Conservation (phyloP, 2,797 vertebrate species). For the Coendou prehensilis region DNA sequence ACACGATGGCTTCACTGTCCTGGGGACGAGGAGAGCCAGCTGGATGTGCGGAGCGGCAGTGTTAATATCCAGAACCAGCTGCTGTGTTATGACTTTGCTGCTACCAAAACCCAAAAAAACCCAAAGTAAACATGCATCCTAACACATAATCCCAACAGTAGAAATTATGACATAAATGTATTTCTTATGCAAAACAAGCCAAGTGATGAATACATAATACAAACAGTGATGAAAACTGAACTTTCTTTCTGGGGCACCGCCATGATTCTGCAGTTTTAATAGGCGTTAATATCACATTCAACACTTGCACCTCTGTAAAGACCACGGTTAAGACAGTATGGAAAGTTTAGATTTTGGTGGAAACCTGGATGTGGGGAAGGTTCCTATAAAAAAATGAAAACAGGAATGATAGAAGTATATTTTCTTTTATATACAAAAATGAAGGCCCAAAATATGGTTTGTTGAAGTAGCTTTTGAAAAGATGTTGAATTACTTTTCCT, state of each 20-base stretch:
- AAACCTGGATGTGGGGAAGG: constrained; percentile 12
- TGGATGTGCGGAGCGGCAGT: background rate
- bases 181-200: constrained; percentile 47
- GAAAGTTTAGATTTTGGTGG: constrained; percentile 30
- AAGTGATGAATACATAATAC: constrained; percentile 19
- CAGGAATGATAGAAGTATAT: constrained; percentile 70
- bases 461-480: constrained; percentile 64
- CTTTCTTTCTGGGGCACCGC: constrained; percentile 1
- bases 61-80: background rate
- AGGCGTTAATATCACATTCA: background rate
- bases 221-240: constrained; percentile 36
- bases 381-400: constrained; percentile 70
- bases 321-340: background rate
- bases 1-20: background rate
- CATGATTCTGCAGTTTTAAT: constrained; percentile 15
- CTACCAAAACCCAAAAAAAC: background rate
- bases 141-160: background rate
- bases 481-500: constrained; percentile 65
- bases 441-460: constrained; percentile 69
- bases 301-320: constrained; percentile 3
- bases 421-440: constrained; percentile 80
- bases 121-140: background rate
- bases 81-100: background rate
- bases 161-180: constrained; percentile 26
- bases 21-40: background rate